phyloP scores from a whole-genome alignment of 2,888 invertebrate species.

The Beris morrisii region DNA sequence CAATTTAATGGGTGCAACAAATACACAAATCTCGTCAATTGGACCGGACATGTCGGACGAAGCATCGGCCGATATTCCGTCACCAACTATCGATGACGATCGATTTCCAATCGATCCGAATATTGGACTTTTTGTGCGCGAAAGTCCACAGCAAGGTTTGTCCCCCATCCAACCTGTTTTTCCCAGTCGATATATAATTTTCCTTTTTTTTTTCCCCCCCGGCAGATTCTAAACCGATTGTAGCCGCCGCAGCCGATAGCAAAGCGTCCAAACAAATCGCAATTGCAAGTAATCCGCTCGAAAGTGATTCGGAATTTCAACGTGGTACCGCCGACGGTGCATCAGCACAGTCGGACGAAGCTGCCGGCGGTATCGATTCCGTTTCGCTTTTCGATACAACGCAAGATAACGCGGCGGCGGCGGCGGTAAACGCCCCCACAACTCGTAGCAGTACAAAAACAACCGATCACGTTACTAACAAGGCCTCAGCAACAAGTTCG shows the following conservation, averaged over 20 bases:
- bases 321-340: slow-evolving; percentile 55
- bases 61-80: neutral
- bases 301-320: slow-evolving; percentile 38
- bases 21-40: neutral
- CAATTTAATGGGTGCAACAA: neutral
- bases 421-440: neutral
- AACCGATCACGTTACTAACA: neutral
- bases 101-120: slow-evolving; percentile 15
- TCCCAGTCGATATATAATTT: neutral
- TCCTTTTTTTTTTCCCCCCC: slow-evolving; percentile 11
- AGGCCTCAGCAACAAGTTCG: neutral
- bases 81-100: slow-evolving; percentile 8
- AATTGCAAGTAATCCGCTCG: neutral
- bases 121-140: slow-evolving; percentile 22
- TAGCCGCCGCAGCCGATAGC: too few species aligned
- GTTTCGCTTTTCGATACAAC: slow-evolving; percentile 1
- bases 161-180: too few species aligned
- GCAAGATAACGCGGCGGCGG: neutral
- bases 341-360: slow-evolving; percentile 44
- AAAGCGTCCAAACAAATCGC: neutral
- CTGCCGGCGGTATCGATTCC: neutral
- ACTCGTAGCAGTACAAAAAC: neutral
- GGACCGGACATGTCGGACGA: neutral
- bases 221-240: slow-evolving; percentile 23
- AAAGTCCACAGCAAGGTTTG: slow-evolving; percentile 14